Percentiles rank a stretch among this genome's conserved stretches.
Evolutionary conservation across 2,888 invertebrate species (phyloP).

Genomic region (Taphrorychus bicolor): DNA sequence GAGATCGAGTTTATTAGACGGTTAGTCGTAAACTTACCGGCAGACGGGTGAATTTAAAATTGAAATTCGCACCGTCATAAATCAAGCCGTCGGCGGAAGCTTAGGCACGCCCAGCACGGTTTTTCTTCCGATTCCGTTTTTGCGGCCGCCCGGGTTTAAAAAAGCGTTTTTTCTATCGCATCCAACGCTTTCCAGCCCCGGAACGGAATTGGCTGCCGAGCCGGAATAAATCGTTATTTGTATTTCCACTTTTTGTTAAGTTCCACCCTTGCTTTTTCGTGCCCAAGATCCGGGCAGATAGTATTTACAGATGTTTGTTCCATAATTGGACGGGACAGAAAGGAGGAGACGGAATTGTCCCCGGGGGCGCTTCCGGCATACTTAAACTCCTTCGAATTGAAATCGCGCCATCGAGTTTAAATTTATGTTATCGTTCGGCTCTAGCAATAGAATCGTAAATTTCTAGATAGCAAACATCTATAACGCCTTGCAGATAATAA

Average conservation of each 20-base stretch:
- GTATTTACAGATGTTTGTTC: background rate
- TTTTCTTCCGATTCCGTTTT: constrained; percentile 23
- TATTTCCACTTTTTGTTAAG: constrained; percentile 16
- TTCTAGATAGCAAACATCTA: constrained; percentile 10
- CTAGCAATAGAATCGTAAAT: constrained; percentile 4
- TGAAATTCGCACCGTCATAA: constrained; percentile 30
- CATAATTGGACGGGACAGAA: constrained; percentile 5
- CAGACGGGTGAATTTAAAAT: constrained; percentile 23
- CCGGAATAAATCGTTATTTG: constrained; percentile 19
- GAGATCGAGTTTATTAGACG: constrained; percentile 11
- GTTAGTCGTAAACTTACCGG: constrained; percentile 8
- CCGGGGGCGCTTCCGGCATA: too few relatives aligned
- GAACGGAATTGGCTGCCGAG: constrained; percentile 16
- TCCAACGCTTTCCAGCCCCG: background rate
- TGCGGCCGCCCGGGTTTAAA: constrained; percentile 14
- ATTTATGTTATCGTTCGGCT: constrained; percentile 1
- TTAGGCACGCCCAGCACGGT: constrained; percentile 26
- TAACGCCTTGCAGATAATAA: constrained; percentile 16
- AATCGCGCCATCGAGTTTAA: background rate
- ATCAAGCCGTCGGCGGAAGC: constrained; percentile 26
- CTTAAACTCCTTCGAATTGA: background rate
- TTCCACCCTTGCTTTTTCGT: background rate
- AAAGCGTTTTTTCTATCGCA: constrained; percentile 10
- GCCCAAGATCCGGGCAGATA: background rate
- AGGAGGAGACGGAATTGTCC: background rate